These are phyloP conservation scores for Zonotrichia leucophrys DNA, from an alignment of 2,113 vertebrate species.

Conservation along the genomic window DNA sequence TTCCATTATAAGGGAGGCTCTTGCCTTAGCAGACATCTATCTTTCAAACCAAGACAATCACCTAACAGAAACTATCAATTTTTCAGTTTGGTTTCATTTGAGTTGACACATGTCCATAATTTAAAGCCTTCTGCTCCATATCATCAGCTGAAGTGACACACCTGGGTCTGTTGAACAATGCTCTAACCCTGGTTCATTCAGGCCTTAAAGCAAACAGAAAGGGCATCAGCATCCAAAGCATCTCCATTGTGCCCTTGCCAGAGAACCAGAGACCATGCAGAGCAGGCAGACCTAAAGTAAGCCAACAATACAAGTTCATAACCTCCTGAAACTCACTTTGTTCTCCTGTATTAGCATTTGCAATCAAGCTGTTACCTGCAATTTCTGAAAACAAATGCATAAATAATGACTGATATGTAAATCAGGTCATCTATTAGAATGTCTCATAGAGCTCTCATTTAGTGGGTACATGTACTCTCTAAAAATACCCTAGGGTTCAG, in stretches of 20 bases:
- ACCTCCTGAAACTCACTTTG: background rate
- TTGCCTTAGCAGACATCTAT: background rate
- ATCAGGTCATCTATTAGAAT: background rate
- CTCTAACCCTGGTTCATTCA: background rate
- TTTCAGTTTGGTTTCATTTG: background rate
- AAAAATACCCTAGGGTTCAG: background rate
- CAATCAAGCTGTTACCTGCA: slow-evolving; percentile 1
- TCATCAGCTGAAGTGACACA: background rate
- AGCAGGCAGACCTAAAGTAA: background rate
- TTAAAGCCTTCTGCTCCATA: background rate
- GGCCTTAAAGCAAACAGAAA: background rate
- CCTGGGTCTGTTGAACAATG: background rate
- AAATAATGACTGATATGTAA: slow-evolving; percentile 9
- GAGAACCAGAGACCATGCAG: fast-evolving
- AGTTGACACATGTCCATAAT: background rate
- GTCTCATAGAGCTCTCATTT: background rate
- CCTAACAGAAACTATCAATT: fast-evolving
- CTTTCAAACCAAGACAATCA: background rate
- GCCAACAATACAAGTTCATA: background rate
- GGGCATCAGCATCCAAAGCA: background rate
- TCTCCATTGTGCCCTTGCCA: background rate
- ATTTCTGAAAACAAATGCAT: background rate
- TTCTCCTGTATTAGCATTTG: background rate
- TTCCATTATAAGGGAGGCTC: background rate
- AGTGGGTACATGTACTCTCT: background rate